phyloP scores from a whole-genome alignment of 2,113 vertebrate genomes.

The Anthoscopus minutus region DNA sequence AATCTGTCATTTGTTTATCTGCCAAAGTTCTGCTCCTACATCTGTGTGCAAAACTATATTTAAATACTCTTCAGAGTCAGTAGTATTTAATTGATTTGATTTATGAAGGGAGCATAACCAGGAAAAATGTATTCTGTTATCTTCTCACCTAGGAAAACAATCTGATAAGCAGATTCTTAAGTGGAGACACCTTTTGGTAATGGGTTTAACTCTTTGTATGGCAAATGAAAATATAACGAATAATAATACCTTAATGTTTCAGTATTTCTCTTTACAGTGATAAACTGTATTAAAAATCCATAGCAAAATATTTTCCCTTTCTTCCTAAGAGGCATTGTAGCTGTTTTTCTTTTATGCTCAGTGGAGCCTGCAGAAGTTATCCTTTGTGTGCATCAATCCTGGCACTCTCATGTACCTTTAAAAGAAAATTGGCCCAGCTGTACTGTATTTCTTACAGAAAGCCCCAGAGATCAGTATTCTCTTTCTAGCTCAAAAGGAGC shows the following conservation, averaged over 20 bases:
- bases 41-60: conserved; percentile 36
- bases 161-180: neutral
- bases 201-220: conserved; percentile 3
- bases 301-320: neutral
- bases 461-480: neutral
- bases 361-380: neutral
- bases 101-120: neutral
- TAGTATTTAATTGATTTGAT: neutral
- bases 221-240: neutral
- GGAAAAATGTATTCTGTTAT: conserved; percentile 22
- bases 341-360: neutral
- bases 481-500: neutral
- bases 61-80: conserved; percentile 28
- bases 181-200: neutral
- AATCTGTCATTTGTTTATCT: conserved; percentile 14
- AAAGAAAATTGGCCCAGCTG: neutral
- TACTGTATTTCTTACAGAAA: neutral
- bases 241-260: neutral
- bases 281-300: conserved; percentile 34
- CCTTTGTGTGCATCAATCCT: neutral
- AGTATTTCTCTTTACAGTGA: neutral
- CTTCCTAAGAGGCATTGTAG: neutral
- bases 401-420: neutral
- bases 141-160: conserved; percentile 12
- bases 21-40: conserved; percentile 29